These are phyloP conservation scores for Pavo muticus DNA, from an alignment of 2,113 vertebrate genomes.

Conservation along the genomic window DNA sequence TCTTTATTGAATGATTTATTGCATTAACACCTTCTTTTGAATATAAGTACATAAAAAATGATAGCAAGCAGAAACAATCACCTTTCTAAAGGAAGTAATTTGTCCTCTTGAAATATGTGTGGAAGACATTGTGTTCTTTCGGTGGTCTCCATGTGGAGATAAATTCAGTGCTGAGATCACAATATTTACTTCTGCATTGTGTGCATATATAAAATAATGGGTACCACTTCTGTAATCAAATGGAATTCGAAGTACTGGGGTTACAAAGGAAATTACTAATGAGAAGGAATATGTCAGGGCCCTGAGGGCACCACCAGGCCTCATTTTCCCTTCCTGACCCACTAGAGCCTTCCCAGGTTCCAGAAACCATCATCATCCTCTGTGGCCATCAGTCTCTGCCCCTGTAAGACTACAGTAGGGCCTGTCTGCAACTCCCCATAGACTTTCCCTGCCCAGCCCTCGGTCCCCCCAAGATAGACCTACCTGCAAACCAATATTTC, in stretches of 20 bases:
- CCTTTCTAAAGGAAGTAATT: neutral
- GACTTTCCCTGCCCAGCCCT: neutral
- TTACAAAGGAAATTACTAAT: neutral
- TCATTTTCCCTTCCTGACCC: neutral
- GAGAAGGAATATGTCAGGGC: neutral
- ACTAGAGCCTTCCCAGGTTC: too few species aligned
- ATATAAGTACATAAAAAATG: neutral
- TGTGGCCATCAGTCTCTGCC: neutral
- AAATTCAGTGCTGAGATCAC: neutral
- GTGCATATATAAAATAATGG: neutral
- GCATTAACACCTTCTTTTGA: neutral
- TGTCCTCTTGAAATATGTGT: accelerated
- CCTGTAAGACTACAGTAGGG: accelerated
- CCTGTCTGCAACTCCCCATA: neutral
- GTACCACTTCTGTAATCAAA: neutral
- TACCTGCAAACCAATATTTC: accelerated
- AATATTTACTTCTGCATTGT: neutral
- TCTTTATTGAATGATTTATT: neutral
- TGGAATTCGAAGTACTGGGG: neutral
- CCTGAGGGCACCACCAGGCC: too few species aligned
- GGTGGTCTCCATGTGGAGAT: neutral
- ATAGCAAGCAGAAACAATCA: neutral
- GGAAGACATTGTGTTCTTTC: neutral
- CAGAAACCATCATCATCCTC: neutral
- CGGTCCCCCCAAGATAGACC: too few species aligned